Percentiles rank a stretch among this genome's conserved stretches.
Evolutionary conservation across 2,888 invertebrate species (phyloP).

Genomic region (Apoda limacodes): DNA sequence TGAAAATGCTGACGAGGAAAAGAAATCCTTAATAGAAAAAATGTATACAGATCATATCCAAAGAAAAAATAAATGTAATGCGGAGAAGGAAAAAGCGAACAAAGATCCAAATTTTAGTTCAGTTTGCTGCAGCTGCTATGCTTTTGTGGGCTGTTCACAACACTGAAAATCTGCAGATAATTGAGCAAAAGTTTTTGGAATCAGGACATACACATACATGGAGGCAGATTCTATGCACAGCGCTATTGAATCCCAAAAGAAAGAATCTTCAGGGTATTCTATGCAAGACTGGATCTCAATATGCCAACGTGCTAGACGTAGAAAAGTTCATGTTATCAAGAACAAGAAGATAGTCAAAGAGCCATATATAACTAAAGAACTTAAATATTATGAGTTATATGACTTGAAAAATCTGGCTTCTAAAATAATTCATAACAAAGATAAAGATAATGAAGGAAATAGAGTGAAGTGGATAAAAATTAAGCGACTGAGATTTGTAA

Average conservation of each 20-base stretch:
- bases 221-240: neutral
- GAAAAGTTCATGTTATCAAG: no score
- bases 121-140: conserved; percentile 2
- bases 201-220: conserved; percentile 5
- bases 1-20: neutral
- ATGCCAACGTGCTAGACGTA: no score
- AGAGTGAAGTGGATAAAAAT: no score
- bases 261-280: neutral
- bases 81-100: neutral
- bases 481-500: no score
- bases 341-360: no score
- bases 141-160: no score
- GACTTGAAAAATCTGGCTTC: no score
- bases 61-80: neutral
- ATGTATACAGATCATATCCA: neutral
- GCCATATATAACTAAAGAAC: no score
- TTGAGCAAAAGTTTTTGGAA: conserved; percentile 5
- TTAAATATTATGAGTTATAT: no score
- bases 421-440: no score
- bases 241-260: neutral
- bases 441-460: no score
- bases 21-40: neutral
- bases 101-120: neutral
- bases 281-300: no score
- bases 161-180: conserved; percentile 3